Evolutionary conservation across 2,888 invertebrate species (phyloP).

Genomic region (Criorhina ranunculi): DNA sequence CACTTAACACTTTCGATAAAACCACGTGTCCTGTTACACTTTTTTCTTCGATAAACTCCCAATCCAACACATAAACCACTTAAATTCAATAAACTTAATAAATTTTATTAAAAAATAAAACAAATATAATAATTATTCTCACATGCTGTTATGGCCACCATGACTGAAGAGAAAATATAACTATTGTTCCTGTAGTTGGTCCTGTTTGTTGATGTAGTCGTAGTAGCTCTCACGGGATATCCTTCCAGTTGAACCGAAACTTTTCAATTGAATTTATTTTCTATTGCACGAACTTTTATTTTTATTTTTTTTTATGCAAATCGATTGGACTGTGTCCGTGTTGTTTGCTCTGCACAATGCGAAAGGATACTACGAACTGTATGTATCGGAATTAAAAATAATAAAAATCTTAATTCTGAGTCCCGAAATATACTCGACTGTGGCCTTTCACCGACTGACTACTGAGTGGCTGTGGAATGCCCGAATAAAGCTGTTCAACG

Average conservation of each 20-base stretch:
- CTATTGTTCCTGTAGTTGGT: background rate
- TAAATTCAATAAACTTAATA: constrained; percentile 18
- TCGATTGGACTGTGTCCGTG: constrained; percentile 35
- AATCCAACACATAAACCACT: background rate
- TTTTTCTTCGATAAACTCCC: too few relatives aligned
- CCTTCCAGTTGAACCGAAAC: constrained; percentile 40
- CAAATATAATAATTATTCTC: too few relatives aligned
- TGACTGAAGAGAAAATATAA: constrained; percentile 13
- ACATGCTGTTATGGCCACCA: constrained; percentile 73
- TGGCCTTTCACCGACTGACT: constrained; percentile 65
- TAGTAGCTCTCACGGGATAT: constrained; percentile 7
- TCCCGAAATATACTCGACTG: constrained; percentile 67
- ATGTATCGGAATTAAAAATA: constrained; percentile 45
- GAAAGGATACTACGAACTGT: constrained; percentile 40
- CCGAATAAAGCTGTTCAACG: constrained; percentile 56
- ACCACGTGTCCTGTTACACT: constrained; percentile 1
- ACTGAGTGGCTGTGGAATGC: constrained; percentile 48
- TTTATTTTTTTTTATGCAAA: constrained; percentile 30
- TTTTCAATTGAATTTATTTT: constrained; percentile 47
- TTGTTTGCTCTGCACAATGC: constrained; percentile 7
- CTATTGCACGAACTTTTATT: background rate
- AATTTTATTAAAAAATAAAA: constrained; percentile 27
- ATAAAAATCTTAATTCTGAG: constrained; percentile 18
- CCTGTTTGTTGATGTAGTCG: background rate
- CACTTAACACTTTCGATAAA: background rate